These are phyloP conservation scores for Reticulitermes lucifugus DNA, from an alignment of 2,888 invertebrate species.

Conservation along the genomic window DNA sequence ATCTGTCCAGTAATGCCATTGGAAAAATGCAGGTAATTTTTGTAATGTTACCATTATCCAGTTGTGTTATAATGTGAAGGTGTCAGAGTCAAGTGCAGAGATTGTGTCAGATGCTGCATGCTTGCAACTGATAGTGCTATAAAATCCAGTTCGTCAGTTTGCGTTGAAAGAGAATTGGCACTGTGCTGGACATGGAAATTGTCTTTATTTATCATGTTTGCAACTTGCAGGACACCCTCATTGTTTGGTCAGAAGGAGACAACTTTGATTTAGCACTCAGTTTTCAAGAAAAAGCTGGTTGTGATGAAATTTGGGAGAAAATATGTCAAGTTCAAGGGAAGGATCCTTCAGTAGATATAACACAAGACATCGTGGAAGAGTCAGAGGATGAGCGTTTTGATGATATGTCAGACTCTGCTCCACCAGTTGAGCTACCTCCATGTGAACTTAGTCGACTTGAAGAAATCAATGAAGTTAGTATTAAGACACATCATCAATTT, in stretches of 20 bases:
- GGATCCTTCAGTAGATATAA: constrained; percentile 98
- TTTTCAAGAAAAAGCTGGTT: constrained; percentile 99
- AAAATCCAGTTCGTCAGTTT: no score
- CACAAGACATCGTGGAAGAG: constrained; percentile 96
- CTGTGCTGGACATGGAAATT: background rate
- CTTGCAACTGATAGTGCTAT: background rate
- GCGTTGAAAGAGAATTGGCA: no score
- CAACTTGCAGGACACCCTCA: constrained; percentile 85
- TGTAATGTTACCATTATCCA: no score
- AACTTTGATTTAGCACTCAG: constrained; percentile 99
- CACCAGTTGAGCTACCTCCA: constrained; percentile 93
- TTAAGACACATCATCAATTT: background rate
- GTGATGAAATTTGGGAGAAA: constrained; percentile 99
- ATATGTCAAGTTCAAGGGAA: constrained; percentile 99
- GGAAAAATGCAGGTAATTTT: no score
- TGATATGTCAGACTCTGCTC: constrained; percentile 94
- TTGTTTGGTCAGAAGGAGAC: constrained; percentile 99
- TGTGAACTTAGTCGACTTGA: constrained; percentile 94
- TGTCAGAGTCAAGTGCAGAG: no score
- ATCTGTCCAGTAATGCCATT: no score
- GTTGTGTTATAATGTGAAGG: no score
- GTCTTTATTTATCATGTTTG: background rate
- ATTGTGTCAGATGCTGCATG: background rate
- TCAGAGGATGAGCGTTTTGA: constrained; percentile 97
- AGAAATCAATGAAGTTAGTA: constrained; percentile 85